These are phyloP conservation scores for Cranoglanis bouderius DNA, from an alignment of 2,113 vertebrate species.

Conservation along the genomic window DNA sequence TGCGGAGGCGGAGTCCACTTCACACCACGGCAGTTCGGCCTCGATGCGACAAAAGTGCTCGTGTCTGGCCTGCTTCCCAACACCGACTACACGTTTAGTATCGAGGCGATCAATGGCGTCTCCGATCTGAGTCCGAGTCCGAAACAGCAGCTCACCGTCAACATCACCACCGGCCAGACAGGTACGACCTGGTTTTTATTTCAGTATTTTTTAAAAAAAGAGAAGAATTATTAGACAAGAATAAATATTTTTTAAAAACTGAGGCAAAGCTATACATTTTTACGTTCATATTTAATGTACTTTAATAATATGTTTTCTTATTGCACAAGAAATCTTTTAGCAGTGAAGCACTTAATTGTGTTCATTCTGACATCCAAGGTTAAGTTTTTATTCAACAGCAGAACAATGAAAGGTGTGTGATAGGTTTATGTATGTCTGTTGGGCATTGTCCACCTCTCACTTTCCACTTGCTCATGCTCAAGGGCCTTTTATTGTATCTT, in stretches of 20 bases:
- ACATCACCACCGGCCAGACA: slow-evolving; percentile 81
- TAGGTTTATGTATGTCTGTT: background rate
- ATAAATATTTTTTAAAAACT: background rate
- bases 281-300: background rate
- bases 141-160: slow-evolving; percentile 70
- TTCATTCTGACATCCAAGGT: slow-evolving; percentile 37
- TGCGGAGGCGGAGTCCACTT: slow-evolving; percentile 78
- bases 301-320: background rate
- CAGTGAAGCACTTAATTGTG: background rate
- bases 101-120: slow-evolving; percentile 79
- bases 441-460: background rate
- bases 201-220: background rate
- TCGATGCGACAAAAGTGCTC: slow-evolving; percentile 67
- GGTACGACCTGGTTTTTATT: slow-evolving; percentile 60
- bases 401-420: slow-evolving; percentile 9
- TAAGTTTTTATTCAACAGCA: slow-evolving; percentile 33
- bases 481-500: slow-evolving; percentile 3
- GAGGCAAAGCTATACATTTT: background rate
- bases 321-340: background rate
- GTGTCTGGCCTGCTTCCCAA: slow-evolving; percentile 78
- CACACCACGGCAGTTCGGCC: slow-evolving; percentile 77
- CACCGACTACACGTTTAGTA: slow-evolving; percentile 80
- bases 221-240: background rate
- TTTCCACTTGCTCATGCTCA: slow-evolving; percentile 2
- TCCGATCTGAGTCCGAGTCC: slow-evolving; percentile 74